Evolutionary conservation across 92 coral and sea anemone genomes (phyloP).

Genomic region (Muricea muricata): DNA sequence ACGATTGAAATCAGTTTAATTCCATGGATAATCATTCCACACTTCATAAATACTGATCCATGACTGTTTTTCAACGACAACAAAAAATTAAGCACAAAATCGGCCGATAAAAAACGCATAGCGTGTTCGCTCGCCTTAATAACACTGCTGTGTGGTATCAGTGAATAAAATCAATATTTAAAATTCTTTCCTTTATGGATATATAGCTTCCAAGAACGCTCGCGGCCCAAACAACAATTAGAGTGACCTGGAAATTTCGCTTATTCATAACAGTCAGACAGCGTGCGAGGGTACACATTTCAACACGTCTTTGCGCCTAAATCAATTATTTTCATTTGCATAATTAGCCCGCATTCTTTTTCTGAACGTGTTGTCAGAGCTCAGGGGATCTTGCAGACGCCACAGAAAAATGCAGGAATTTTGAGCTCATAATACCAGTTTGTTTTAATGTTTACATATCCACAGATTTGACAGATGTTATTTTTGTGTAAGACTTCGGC

Average conservation of each 20-base stretch:
- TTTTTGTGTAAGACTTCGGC: neutral
- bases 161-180: neutral
- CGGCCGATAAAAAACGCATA: too few relatives aligned
- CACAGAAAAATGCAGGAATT: neutral
- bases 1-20: too few relatives aligned
- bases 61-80: too few relatives aligned
- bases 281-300: neutral
- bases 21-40: too few relatives aligned
- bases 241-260: neutral
- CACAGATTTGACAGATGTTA: slow-evolving; percentile 19
- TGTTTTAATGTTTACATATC: neutral
- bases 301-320: slow-evolving; percentile 11
- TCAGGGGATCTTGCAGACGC: neutral
- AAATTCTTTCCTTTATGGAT: neutral
- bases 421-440: neutral
- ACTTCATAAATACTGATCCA: too few relatives aligned
- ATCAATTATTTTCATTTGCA: slow-evolving; percentile 21
- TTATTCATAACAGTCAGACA: neutral
- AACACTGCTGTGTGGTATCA: neutral
- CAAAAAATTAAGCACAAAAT: too few relatives aligned
- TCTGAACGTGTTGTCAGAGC: slow-evolving; percentile 12
- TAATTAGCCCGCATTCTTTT: slow-evolving; percentile 18
- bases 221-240: neutral
- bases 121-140: too few relatives aligned
- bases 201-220: neutral